Conservation (phyloP, 2,888 invertebrate genomes). For the Theretra japonica region DNA sequence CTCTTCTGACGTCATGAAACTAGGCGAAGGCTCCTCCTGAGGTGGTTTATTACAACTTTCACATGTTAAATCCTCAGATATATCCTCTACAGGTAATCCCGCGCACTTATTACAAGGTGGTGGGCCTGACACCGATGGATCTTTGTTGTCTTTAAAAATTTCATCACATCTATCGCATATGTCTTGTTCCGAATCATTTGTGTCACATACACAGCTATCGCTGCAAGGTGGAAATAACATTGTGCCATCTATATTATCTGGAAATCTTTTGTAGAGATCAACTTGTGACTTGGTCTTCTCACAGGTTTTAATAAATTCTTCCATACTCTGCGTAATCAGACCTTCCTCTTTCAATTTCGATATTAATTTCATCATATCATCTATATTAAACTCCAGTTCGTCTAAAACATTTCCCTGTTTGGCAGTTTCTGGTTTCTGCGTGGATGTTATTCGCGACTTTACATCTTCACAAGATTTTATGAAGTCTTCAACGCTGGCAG, state of each 20-base stretch:
- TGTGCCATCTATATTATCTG: conserved; percentile 22
- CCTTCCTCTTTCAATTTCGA: conserved; percentile 47
- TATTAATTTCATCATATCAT: conserved; percentile 48
- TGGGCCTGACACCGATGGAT: neutral
- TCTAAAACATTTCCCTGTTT: conserved; percentile 38
- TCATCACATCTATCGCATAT: conserved; percentile 23
- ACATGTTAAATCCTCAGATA: conserved; percentile 18
- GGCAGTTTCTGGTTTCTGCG: conserved; percentile 28
- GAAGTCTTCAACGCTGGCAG: conserved; percentile 49
- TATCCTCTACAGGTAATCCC: conserved; percentile 1
- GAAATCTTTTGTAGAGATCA: conserved; percentile 33
- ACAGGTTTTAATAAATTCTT: conserved; percentile 49
- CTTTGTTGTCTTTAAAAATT: conserved; percentile 11
- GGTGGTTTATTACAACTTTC: conserved; percentile 27
- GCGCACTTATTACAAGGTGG: conserved; percentile 32
- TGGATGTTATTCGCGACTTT: conserved; percentile 41
- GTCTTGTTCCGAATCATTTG: conserved; percentile 26
- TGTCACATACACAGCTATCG: conserved; percentile 34
- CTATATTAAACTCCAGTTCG: conserved; percentile 46
- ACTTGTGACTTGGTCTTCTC: conserved; percentile 46
- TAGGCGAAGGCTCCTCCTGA: neutral
- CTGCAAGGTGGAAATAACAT: conserved; percentile 30
- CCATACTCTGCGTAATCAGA: conserved; percentile 44
- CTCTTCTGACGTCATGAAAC: conserved; percentile 5
- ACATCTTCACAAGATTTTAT: conserved; percentile 52